phyloP scores from a whole-genome alignment of 2,797 vertebrate species.

The Anguilla obscura region DNA sequence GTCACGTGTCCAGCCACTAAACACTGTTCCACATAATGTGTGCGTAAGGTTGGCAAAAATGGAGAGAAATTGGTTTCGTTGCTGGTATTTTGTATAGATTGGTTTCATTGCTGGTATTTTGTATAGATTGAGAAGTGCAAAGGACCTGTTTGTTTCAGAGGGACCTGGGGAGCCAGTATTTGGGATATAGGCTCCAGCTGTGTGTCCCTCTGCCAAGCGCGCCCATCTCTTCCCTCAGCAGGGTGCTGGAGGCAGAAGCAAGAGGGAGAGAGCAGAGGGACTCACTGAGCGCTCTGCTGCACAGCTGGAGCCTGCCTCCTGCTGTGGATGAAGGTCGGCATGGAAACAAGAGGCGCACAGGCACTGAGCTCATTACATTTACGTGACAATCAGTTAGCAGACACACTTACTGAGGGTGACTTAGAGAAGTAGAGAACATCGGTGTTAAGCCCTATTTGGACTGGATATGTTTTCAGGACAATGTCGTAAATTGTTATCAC shows the following conservation, averaged over 20 bases:
- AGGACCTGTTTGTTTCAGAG: not conserved
- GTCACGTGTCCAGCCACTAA: not conserved
- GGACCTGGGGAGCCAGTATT: not conserved
- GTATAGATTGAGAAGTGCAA: not conserved
- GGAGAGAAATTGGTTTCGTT: not conserved
- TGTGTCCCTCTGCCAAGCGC: not conserved
- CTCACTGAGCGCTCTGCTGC: not conserved
- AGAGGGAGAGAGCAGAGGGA: not conserved
- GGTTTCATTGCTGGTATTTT: not conserved
- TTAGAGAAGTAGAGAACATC: not conserved
- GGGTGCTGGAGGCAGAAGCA: not conserved
- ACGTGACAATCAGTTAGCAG: not conserved
- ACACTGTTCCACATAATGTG: not conserved
- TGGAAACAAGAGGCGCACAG: slow-evolving; percentile 13
- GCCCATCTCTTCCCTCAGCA: not conserved
- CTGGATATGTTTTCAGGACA: too few species aligned
- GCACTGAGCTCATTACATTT: not conserved
- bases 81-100: not conserved
- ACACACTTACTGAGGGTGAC: not conserved
- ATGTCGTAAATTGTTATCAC: too few species aligned
- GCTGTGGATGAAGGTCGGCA: not conserved
- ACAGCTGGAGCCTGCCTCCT: not conserved
- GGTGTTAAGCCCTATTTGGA: not conserved
- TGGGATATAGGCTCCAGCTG: not conserved
- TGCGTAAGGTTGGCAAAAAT: not conserved